Evolutionary conservation across 2,888 invertebrate species (phyloP), one percentile per base, ranked within the genome.

Genomic region (Chorisops tibialis): DNA sequence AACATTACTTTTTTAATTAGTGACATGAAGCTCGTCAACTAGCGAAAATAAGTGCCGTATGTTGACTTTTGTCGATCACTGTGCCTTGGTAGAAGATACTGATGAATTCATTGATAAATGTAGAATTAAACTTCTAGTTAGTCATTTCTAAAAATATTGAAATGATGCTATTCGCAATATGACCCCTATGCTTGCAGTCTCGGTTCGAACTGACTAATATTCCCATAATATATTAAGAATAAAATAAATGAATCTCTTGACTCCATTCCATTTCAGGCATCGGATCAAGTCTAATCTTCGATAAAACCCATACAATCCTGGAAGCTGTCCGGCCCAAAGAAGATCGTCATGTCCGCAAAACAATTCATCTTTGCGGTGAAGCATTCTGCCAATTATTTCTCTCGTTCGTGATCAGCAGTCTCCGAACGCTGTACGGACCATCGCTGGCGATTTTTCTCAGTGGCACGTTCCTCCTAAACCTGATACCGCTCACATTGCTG

Each of bases 241-340:
- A n/a, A n/a, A n/a, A n/a, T n/a, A 37, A 37, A 37, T 37, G 37
- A 37, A 37, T 37, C 11, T 37, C 11, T 37, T 37, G 11, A 37
- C 37, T 11, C 37, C 7, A 11, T 11, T 11, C 11, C 7, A n/a
- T 62, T 51, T 2, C 41, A 77, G 77, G 78, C 50, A 75, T 77
- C 59, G 77, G 78, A 1, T 72, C 77, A 30, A 74, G 74, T 61
- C 49, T 77, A 11, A 75, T 74, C 65, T 68, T 72, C 30, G 75
- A 75, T 71, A 74, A 74, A 62, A 76, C 76, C 1, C 76, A 77
- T 50, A 72, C 74, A 4, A 77, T 77, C 49, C 65, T 77, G 52
- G 77, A 77, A 66, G 74, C 75, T 30, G 76, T 78, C n/a, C 75
- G 77, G 38, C 77, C 77, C 7, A 73, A 75, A 0, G 77, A 77